These are phyloP conservation scores for Neofelis nebulosa DNA, from an alignment of 2,113 vertebrate species.

Conservation along the genomic window DNA sequence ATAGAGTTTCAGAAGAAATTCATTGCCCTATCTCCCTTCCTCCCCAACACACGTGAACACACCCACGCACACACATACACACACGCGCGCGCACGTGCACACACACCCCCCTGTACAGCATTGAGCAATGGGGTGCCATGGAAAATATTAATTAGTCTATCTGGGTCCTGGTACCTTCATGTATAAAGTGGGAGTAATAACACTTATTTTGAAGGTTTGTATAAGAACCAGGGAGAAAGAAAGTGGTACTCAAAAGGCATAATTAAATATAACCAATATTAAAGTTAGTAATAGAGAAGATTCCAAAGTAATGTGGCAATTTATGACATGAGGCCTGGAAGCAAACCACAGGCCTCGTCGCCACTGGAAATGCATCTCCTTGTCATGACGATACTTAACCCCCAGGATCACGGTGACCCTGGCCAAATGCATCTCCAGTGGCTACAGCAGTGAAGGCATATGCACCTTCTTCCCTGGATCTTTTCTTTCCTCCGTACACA, in stretches of 20 bases:
- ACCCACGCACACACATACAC: neutral
- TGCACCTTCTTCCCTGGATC: neutral
- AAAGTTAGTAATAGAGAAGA: neutral
- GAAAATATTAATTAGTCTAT: neutral
- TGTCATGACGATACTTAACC: rapidly evolving
- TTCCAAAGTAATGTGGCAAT: neutral
- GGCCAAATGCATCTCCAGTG: too few species aligned
- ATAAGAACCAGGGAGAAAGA: neutral
- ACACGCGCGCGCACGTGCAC: neutral
- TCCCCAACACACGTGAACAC: neutral
- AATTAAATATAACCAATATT: neutral
- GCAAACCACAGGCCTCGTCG: neutral
- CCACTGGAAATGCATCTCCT: neutral
- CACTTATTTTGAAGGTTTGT: neutral
- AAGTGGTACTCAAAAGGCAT: neutral
- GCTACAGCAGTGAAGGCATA: neutral
- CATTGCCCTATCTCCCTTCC: neutral
- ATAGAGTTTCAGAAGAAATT: slow-evolving; percentile 12
- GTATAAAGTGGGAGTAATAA: neutral
- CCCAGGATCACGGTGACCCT: neutral
- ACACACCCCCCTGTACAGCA: neutral
- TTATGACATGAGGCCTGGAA: neutral
- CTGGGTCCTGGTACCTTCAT: neutral
- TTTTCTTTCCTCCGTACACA: neutral
- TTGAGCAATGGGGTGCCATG: neutral